Conservation (phyloP, 1,140 invertebrate species). For the Polypedilum vanderplanki region DNA sequence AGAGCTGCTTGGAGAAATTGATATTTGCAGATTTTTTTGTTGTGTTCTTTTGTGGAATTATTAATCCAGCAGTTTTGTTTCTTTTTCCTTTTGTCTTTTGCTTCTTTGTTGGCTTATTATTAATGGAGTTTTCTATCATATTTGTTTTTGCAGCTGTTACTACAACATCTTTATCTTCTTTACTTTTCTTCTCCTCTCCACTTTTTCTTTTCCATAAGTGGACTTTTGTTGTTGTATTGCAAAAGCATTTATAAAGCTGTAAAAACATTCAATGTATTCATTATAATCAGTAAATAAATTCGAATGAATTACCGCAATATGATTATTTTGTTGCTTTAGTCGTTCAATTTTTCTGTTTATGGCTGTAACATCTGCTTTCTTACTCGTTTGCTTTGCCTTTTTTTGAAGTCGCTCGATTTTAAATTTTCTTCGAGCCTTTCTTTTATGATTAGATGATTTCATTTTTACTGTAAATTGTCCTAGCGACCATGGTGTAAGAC, state of each 20-base stretch:
- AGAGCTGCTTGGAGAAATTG: background rate
- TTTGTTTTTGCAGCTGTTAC: background rate
- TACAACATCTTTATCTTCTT: background rate
- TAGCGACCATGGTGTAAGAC: background rate
- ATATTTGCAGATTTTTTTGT: background rate
- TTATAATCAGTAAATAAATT: conserved; percentile 4
- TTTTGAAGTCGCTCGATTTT: background rate
- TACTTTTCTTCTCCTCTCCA: background rate
- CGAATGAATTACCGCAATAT: conserved; percentile 15
- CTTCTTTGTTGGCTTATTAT: background rate
- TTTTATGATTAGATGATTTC: background rate
- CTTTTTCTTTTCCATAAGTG: background rate
- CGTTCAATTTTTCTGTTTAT: background rate
- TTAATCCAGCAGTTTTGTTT: conserved; percentile 11
- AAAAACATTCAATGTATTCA: background rate
- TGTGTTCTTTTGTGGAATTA: background rate
- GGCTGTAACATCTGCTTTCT: background rate
- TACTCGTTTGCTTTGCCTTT: background rate
- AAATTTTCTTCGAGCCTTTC: background rate
- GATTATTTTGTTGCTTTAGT: conserved; percentile 15
- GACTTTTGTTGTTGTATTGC: background rate
- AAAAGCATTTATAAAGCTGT: conserved; percentile 8
- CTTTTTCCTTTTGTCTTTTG: background rate
- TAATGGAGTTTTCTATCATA: background rate
- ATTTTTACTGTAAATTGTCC: background rate